phyloP scores from a whole-genome alignment of 2,797 vertebrate genomes.

The Botia kubotai region DNA sequence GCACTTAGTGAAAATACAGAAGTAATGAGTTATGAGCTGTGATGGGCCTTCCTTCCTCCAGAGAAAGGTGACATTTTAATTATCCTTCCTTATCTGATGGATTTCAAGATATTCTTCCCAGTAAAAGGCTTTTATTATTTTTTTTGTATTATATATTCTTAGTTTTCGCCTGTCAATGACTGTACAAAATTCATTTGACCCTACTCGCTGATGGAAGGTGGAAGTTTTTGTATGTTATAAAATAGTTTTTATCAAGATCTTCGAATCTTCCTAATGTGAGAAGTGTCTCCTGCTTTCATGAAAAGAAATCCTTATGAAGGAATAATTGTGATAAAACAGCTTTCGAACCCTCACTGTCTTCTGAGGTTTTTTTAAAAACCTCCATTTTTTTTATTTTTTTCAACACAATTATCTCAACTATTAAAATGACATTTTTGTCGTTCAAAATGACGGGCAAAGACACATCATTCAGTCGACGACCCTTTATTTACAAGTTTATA shows the following conservation, averaged over 20 bases:
- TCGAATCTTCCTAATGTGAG: slow-evolving; percentile 63
- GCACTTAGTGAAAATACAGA: slow-evolving; percentile 59
- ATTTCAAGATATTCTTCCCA: slow-evolving; percentile 79
- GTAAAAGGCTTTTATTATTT: slow-evolving; percentile 81
- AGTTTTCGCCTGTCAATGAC: slow-evolving; percentile 76
- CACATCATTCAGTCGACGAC: neutral
- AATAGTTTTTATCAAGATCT: slow-evolving; percentile 68
- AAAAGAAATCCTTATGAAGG: slow-evolving; percentile 22
- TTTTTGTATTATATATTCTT: slow-evolving; percentile 78
- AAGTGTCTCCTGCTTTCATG: slow-evolving; percentile 63
- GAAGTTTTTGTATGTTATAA: slow-evolving; percentile 71
- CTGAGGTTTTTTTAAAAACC: neutral
- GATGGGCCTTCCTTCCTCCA: slow-evolving; percentile 63
- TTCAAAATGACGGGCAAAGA: slow-evolving; percentile 20
- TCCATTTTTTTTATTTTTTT: neutral
- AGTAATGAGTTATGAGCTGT: slow-evolving; percentile 69
- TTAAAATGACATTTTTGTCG: neutral
- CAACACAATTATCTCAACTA: neutral
- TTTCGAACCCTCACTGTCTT: slow-evolving; percentile 14
- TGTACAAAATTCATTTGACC: slow-evolving; percentile 73
- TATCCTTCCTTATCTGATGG: slow-evolving; percentile 80
- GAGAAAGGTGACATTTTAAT: slow-evolving; percentile 82
- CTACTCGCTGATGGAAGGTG: slow-evolving; percentile 74
- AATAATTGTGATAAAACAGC: slow-evolving; percentile 30
- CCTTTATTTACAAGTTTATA: slow-evolving; percentile 29